A percentile compares a stretch with the other conserved stretches of the same genome.
phyloP scores from a whole-genome alignment of 2,113 vertebrate species.

The Nyctibius bracteatus region DNA sequence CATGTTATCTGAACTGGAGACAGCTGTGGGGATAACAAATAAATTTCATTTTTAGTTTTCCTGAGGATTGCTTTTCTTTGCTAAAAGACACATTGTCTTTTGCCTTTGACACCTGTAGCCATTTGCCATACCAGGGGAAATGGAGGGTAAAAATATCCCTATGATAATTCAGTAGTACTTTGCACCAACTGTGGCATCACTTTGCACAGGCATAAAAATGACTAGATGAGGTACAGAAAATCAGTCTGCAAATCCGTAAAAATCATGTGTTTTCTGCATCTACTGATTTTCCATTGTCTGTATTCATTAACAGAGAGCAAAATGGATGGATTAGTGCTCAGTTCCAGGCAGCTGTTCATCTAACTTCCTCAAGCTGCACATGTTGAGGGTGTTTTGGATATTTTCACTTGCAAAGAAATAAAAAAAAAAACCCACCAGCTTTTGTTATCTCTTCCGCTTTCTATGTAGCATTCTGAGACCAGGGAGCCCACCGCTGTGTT shows the following conservation, averaged over 20 bases:
- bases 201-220: slow-evolving; percentile 16
- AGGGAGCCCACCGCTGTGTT: not conserved
- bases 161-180: not conserved
- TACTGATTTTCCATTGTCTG: slow-evolving; percentile 58
- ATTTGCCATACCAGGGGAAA: not conserved
- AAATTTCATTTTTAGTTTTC: not conserved
- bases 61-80: not conserved
- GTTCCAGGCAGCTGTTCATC: slow-evolving; percentile 45
- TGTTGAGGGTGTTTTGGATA: not conserved
- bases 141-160: slow-evolving; percentile 23
- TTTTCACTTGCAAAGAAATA: slow-evolving; percentile 34
- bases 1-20: not conserved
- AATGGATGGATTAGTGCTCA: slow-evolving; percentile 38
- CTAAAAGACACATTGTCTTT: not conserved
- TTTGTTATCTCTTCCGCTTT: not conserved
- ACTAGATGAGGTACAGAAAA: slow-evolving; percentile 39
- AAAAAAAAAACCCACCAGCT: not conserved
- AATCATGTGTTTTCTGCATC: slow-evolving; percentile 18
- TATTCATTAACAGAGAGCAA: slow-evolving; percentile 31
- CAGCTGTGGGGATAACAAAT: not conserved
- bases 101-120: slow-evolving; percentile 18
- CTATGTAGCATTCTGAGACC: not conserved
- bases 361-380: slow-evolving; percentile 19
- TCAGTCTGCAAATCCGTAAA: slow-evolving; percentile 32
- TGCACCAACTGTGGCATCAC: not conserved